Base-by-base conservation (phyloP, 2,888 invertebrate genomes). In the Pharmacophagus antenor region DNA sequence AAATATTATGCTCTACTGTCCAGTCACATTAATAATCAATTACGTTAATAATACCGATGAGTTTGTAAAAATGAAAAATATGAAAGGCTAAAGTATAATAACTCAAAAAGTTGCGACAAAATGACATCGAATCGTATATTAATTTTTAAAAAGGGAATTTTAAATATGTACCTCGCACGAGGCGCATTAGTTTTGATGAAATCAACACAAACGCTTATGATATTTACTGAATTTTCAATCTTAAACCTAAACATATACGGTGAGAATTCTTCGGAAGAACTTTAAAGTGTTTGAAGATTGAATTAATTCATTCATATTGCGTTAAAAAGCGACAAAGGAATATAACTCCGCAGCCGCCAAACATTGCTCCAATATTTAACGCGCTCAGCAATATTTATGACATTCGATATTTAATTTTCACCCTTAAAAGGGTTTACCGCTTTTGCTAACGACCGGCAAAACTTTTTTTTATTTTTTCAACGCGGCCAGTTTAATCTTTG, bases 371-470 rank as follows among this genome's bases (percentile, higher is more conserved):
- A 69, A 72, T 68, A 68, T 70, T 73, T 69, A 65, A 65, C 62
- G 70, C 55, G 55, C 50, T 37, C 55, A 60, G 44, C 69, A 65
- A 73, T 77, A 79, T 79, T 80, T 80, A 79, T 70, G 77, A 72
- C 63, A 64, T 74, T 70, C 69, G 67, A 72, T 76, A 76, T 80
- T 79, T 74, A 76, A 72, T 76, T 73, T 73, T 65, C 64, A 58
- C 67, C 61, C 68, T 67, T 68, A 77, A 77, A 77, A 71, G 69
- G 67, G 65, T 69, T n/a, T 65, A 70, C 77, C 77, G 77, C 80
- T 71, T 71, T 74, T 69, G 76, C 80, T 83, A 82, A 82, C 82
- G 82, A 82, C 68, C 71, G 71, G 53, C 63, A 67, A 70, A 70
- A 67, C 66, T 73, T 74, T 74, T 78, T 79, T 77, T 79, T 65